These are phyloP conservation scores for Standfussiana lucernea DNA, from an alignment of 2,888 invertebrate genomes.

Conservation along the genomic window DNA sequence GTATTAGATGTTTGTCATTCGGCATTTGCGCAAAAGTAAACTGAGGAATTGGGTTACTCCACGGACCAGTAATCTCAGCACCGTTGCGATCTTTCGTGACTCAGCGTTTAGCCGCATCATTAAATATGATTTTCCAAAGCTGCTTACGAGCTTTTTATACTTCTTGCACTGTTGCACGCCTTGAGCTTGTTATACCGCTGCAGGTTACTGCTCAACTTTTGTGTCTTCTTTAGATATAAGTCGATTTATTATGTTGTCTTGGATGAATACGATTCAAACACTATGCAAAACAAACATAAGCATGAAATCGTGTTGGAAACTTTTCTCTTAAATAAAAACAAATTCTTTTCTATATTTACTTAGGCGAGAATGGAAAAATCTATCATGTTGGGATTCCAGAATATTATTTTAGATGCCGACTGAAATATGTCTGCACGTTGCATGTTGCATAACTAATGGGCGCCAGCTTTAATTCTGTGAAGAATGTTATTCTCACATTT, in stretches of 20 bases:
- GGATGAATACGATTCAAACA: slow-evolving; percentile 28
- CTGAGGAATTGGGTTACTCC: slow-evolving; percentile 30
- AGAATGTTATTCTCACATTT: slow-evolving; percentile 64
- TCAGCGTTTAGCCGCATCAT: slow-evolving; percentile 33
- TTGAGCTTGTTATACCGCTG: slow-evolving; percentile 1
- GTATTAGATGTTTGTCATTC: slow-evolving; percentile 8
- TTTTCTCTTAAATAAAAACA: slow-evolving; percentile 54
- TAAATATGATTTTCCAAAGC: slow-evolving; percentile 22
- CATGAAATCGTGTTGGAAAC: slow-evolving; percentile 36
- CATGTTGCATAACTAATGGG: slow-evolving; percentile 77
- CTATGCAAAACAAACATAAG: slow-evolving; percentile 38
- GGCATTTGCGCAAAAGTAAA: slow-evolving; percentile 16
- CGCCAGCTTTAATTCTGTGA: slow-evolving; percentile 72
- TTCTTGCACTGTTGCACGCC: slow-evolving; percentile 21
- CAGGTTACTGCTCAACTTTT: background rate
- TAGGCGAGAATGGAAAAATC: slow-evolving; percentile 71
- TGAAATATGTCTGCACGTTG: slow-evolving; percentile 78
- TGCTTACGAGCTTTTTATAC: slow-evolving; percentile 30
- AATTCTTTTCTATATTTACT: slow-evolving; percentile 60
- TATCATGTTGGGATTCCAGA: slow-evolving; percentile 73
- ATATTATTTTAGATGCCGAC: slow-evolving; percentile 80
- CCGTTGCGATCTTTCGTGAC: slow-evolving; percentile 26
- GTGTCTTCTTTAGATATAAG: slow-evolving; percentile 10
- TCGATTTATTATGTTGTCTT: slow-evolving; percentile 9
- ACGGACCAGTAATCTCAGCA: slow-evolving; percentile 13